A percentile compares a stretch with the other conserved stretches of the same genome.
Conservation (phyloP, 2,797 vertebrate genomes). For the Moxostoma hubbsi region DNA sequence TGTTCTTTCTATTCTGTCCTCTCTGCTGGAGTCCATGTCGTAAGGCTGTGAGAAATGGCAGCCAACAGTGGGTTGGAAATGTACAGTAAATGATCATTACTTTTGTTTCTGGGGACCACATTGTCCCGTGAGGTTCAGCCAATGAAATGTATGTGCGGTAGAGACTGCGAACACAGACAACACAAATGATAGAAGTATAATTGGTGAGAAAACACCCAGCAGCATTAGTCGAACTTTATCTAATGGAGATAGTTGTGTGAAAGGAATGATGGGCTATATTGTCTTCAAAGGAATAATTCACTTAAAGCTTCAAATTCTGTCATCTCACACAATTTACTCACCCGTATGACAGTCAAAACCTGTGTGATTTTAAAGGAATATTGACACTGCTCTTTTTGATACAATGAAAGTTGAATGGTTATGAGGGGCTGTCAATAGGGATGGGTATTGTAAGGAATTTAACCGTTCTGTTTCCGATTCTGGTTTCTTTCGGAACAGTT, state of each 20-base stretch:
- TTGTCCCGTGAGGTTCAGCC: not conserved
- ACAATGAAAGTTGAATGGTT: no score
- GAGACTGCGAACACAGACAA: not conserved
- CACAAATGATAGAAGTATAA: not conserved
- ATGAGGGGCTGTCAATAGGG: no score
- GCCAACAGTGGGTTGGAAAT: constrained; percentile 15
- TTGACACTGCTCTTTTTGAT: no score
- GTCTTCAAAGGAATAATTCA: no score
- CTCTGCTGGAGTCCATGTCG: constrained; percentile 8
- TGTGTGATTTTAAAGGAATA: no score
- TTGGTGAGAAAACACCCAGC: not conserved
- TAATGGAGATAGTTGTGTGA: not conserved
- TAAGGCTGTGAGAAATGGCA: constrained; percentile 46
- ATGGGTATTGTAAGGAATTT: no score
- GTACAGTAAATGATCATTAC: constrained; percentile 43
- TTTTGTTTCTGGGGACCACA: constrained; percentile 7
- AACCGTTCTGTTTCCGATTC: no score
- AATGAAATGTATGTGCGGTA: not conserved
- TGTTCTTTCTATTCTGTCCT: constrained; percentile 23
- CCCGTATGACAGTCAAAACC: no score
- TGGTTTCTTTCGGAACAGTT: no score
- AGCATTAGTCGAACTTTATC: not conserved
- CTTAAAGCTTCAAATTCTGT: no score
- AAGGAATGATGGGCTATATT: not conserved
- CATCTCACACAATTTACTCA: no score